phyloP scores from a whole-genome alignment of 2,113 vertebrate species.

The Tupaia chinensis region DNA sequence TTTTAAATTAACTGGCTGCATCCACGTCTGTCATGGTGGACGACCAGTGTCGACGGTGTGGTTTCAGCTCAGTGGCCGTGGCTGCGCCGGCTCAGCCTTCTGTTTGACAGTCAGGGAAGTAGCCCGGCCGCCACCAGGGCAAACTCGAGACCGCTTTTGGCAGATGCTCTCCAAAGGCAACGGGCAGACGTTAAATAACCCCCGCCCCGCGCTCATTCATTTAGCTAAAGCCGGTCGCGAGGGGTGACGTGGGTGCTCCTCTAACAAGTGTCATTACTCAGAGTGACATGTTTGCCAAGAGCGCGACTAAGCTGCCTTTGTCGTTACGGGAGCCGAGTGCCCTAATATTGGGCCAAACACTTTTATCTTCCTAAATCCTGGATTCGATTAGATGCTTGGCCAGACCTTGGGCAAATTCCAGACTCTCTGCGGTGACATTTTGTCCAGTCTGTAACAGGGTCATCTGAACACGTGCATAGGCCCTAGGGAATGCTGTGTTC shows the following conservation, averaged over 20 bases:
- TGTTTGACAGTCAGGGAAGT: constrained; percentile 8
- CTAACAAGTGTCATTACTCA: constrained; percentile 13
- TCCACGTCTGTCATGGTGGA: constrained; percentile 38
- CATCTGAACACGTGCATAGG: rapidly evolving
- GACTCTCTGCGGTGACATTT: not conserved
- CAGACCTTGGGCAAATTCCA: not conserved
- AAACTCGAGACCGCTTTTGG: constrained; percentile 29
- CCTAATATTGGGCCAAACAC: not conserved
- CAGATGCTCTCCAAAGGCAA: constrained; percentile 1
- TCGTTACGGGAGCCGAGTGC: not conserved
- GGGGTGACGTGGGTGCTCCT: not conserved
- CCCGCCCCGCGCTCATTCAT: not conserved
- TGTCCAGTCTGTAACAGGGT: not conserved
- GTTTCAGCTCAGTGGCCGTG: not conserved
- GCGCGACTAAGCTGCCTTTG: not conserved
- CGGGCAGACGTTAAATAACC: constrained; percentile 37
- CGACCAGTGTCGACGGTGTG: not conserved
- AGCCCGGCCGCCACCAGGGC: not conserved
- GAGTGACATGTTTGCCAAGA: not conserved
- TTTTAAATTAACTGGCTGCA: not conserved
- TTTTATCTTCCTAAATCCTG: rapidly evolving
- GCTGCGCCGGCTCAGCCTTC: constrained; percentile 14
- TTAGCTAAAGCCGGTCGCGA: constrained; percentile 51
- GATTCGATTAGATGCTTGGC: not conserved
- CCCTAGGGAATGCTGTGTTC: not conserved